Evolutionary conservation across 2,113 vertebrate genomes (phyloP).

Genomic region (Actenoides hombroni): DNA sequence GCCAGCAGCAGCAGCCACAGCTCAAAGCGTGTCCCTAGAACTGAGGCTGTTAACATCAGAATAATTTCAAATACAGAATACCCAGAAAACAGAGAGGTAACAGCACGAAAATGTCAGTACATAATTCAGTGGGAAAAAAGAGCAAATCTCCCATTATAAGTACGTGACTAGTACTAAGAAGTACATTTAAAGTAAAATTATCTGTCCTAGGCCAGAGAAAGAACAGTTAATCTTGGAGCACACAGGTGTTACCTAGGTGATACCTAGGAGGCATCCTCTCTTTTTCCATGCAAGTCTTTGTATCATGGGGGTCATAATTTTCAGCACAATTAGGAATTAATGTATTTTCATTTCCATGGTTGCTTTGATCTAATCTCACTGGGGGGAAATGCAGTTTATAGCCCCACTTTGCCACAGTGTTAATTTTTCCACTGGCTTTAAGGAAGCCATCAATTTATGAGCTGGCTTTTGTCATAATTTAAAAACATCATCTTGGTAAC

Average conservation of each 20-base stretch:
- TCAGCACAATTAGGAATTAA: not conserved
- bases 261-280: not conserved
- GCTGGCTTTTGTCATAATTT: conserved; percentile 11
- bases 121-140: not conserved
- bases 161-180: not conserved
- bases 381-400: not conserved
- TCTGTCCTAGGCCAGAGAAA: not conserved
- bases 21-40: accelerated
- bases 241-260: not conserved
- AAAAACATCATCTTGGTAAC: conserved; percentile 20
- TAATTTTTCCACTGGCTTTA: conserved; percentile 18
- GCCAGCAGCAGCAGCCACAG: not conserved
- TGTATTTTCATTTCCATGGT: not conserved
- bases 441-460: not conserved
- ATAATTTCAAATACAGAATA: not conserved
- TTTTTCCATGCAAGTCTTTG: not conserved
- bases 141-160: not conserved
- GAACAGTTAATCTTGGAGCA: not conserved
- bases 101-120: not conserved
- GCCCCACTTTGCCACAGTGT: not conserved
- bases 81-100: not conserved
- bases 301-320: not conserved
- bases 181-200: conserved; percentile 1
- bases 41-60: not conserved
- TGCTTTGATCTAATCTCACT: conserved; percentile 8